Conservation (phyloP, 2,888 invertebrate genomes). For the Tenthredo scrophulariae region DNA sequence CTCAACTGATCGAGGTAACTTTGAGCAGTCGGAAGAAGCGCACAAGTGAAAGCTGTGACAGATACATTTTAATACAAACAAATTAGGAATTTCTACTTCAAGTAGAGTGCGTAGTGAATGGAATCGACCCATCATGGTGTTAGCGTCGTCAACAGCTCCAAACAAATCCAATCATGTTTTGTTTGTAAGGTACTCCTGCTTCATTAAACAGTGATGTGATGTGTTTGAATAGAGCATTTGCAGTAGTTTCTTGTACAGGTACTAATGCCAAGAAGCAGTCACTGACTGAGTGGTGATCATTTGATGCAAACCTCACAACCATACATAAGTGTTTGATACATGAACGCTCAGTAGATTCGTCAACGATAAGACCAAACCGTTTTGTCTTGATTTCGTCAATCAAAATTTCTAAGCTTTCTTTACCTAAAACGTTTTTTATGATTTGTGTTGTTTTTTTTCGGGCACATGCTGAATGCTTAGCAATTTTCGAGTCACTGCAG, state of each 20-base stretch:
- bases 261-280: background rate
- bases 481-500: too few species aligned
- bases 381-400: too few species aligned
- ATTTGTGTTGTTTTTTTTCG: too few species aligned
- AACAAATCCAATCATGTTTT: slow-evolving; percentile 1
- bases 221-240: background rate
- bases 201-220: background rate
- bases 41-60: slow-evolving; percentile 61
- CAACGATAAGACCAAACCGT: background rate
- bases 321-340: background rate
- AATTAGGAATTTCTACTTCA: slow-evolving; percentile 56
- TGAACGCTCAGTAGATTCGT: slow-evolving; percentile 10
- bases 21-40: slow-evolving; percentile 64
- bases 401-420: too few species aligned
- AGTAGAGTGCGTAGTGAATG: background rate
- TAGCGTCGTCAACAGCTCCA: background rate
- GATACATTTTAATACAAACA: slow-evolving; percentile 61
- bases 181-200: background rate
- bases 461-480: too few species aligned
- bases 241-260: background rate
- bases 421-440: too few species aligned
- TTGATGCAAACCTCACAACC: background rate
- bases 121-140: background rate
- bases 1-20: slow-evolving; percentile 64
- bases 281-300: background rate